A percentile compares a stretch with the other conserved stretches of the same genome.
phyloP scores from a whole-genome alignment of 2,797 vertebrate genomes.

The Ctenopoma multispine region DNA sequence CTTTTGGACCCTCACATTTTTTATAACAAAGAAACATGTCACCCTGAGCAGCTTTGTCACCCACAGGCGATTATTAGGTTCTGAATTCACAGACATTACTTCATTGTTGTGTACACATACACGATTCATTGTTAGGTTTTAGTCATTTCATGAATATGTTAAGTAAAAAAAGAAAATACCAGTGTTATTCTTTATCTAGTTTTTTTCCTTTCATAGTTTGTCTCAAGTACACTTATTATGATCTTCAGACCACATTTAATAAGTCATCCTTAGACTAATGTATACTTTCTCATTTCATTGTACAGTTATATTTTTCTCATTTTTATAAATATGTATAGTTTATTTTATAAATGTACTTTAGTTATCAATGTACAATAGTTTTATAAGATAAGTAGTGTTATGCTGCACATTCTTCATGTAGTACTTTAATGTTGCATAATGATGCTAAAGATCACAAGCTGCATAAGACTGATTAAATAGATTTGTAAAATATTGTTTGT shows the following conservation, averaged over 20 bases:
- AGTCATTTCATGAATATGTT: not conserved
- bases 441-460: slow-evolving; percentile 14
- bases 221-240: slow-evolving; percentile 24
- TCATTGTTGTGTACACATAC: no score
- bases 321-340: slow-evolving; percentile 51
- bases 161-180: no score
- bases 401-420: slow-evolving; percentile 30
- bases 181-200: not conserved
- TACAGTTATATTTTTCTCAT: slow-evolving; percentile 24
- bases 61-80: not conserved
- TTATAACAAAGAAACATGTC: no score
- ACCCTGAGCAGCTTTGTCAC: not conserved
- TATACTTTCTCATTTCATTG: slow-evolving; percentile 33
- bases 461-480: slow-evolving; percentile 3
- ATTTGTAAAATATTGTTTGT: slow-evolving; percentile 20
- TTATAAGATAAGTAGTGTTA: slow-evolving; percentile 35
- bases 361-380: slow-evolving; percentile 35
- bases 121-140: not conserved
- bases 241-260: slow-evolving; percentile 36
- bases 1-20: no score
- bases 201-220: not conserved
- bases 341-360: slow-evolving; percentile 45
- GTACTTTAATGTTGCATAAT: slow-evolving; percentile 23
- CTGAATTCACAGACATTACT: not conserved
- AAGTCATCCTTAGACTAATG: slow-evolving; percentile 34